These are phyloP conservation scores for Gymnarchus niloticus DNA, from an alignment of 2,113 vertebrate genomes.

Conservation along the genomic window DNA sequence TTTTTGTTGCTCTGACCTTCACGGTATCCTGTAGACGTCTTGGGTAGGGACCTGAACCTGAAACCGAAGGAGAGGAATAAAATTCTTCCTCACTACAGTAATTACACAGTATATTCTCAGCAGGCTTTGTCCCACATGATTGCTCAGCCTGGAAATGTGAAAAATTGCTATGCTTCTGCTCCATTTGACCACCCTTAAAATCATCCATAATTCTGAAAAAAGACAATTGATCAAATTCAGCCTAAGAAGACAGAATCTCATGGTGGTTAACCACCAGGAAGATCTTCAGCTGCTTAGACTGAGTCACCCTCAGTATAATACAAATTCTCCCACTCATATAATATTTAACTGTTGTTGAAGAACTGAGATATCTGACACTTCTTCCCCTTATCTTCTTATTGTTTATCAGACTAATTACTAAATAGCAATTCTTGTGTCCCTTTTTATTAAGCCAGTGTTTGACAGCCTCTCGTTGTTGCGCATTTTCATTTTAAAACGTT, in stretches of 20 bases:
- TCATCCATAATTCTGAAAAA: conserved; percentile 8
- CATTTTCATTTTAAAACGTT: background rate
- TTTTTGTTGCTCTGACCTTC: conserved; percentile 11
- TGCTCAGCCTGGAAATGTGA: background rate
- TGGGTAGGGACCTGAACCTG: background rate
- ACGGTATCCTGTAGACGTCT: background rate
- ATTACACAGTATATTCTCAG: conserved; percentile 6
- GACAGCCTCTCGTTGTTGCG: background rate
- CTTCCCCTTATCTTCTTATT: background rate
- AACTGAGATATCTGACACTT: background rate
- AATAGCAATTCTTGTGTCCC: background rate
- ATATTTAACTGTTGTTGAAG: background rate
- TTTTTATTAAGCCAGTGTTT: background rate
- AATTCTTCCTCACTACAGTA: conserved; percentile 4
- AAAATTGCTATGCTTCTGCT: background rate
- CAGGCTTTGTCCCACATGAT: background rate
- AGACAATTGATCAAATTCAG: conserved; percentile 7
- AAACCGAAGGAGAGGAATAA: conserved; percentile 6
- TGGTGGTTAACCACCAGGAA: background rate
- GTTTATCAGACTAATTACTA: background rate
- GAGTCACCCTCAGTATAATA: background rate
- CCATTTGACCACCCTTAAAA: background rate
- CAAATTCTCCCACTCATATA: background rate
- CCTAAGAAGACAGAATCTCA: background rate
- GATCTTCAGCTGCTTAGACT: background rate